phyloP scores from a whole-genome alignment of 2,888 invertebrate genomes.

The Stratiomys singularior region DNA sequence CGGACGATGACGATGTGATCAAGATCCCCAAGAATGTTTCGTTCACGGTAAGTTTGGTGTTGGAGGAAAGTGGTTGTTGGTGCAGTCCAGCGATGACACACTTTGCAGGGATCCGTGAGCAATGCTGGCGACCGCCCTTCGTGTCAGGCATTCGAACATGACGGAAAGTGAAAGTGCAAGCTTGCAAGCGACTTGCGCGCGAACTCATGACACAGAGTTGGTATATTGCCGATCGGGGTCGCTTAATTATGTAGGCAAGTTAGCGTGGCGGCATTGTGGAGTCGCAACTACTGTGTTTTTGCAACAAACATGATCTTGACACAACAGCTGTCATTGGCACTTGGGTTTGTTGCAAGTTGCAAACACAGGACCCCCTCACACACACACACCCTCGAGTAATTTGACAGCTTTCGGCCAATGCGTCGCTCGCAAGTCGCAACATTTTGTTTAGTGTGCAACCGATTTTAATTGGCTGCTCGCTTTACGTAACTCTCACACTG shows the following conservation, averaged over 20 bases:
- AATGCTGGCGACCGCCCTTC: not conserved
- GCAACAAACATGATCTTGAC: conserved; percentile 38
- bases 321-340: conserved; percentile 30
- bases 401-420: conserved; percentile 16
- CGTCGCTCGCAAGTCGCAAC: not conserved
- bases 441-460: not conserved
- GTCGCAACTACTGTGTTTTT: conserved; percentile 15
- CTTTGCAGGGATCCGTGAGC: not conserved
- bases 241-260: not conserved
- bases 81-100: not conserved
- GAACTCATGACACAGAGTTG: not conserved
- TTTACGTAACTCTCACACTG: conserved; percentile 36
- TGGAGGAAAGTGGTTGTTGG: not conserved
- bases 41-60: conserved; percentile 47
- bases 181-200: not conserved
- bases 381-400: not conserved
- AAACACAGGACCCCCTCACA: not conserved
- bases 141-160: not conserved
- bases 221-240: not conserved
- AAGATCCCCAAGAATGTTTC: conserved; percentile 49
- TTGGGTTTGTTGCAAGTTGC: not conserved
- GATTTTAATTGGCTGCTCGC: conserved; percentile 1
- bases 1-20: conserved; percentile 51
- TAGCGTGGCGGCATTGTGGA: not conserved
- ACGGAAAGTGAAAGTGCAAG: conserved; percentile 19